Conservation (phyloP, 2,888 invertebrate genomes). For the Microdon myrmicae region DNA sequence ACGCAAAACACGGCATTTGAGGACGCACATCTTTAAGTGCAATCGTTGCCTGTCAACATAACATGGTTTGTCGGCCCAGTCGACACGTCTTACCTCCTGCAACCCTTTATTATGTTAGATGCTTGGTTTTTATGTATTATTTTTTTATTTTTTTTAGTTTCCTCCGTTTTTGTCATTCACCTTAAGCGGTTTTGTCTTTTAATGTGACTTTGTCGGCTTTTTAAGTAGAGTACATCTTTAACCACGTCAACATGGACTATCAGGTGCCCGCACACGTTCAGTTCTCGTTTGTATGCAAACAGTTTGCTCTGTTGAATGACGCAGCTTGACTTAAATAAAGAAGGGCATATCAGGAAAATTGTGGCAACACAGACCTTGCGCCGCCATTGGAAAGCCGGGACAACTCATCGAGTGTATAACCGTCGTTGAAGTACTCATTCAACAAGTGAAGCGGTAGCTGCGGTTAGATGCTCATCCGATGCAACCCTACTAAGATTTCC, state of each 20-base stretch:
- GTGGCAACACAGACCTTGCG: slow-evolving; percentile 40
- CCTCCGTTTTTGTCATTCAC: slow-evolving; percentile 38
- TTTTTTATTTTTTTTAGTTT: slow-evolving; percentile 7
- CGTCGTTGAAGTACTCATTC: too few relatives aligned
- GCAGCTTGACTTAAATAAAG: not conserved
- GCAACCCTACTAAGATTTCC: too few relatives aligned
- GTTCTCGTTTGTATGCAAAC: slow-evolving; percentile 14
- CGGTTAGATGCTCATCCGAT: too few relatives aligned
- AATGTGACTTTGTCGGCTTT: slow-evolving; percentile 50
- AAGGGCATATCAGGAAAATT: slow-evolving; percentile 3
- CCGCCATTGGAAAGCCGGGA: slow-evolving; percentile 42
- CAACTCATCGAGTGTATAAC: too few relatives aligned
- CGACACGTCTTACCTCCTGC: slow-evolving; percentile 1
- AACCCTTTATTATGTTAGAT: not conserved
- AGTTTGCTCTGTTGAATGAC: too few relatives aligned
- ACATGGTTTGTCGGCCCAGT: slow-evolving; percentile 11
- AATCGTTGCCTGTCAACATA: slow-evolving; percentile 48
- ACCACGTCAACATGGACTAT: slow-evolving; percentile 12
- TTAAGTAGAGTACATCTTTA: slow-evolving; percentile 31
- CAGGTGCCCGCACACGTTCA: slow-evolving; percentile 48
- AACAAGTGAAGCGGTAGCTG: too few relatives aligned
- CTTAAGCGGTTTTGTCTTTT: slow-evolving; percentile 43
- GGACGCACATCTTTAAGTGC: slow-evolving; percentile 39
- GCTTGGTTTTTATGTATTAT: too few relatives aligned
- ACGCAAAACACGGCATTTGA: slow-evolving; percentile 19